phyloP scores from a whole-genome alignment of 1,140 invertebrate species.

The Zaprionus taronus region DNA sequence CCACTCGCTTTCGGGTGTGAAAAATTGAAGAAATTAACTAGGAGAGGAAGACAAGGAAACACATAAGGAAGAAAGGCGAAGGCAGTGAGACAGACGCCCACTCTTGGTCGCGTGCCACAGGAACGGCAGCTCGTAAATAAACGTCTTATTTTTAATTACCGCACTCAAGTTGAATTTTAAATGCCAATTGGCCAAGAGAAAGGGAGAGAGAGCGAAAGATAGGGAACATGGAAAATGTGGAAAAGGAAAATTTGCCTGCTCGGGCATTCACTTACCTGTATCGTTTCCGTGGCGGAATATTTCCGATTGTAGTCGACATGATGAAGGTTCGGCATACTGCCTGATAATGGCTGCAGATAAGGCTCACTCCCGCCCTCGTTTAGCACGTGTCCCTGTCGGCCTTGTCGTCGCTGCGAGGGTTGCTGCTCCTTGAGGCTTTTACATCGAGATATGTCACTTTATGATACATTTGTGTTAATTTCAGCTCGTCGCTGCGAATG shows the following conservation, averaged over 20 bases:
- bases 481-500: conserved; percentile 48
- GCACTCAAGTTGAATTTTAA: conserved; percentile 67
- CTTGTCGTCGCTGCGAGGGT: conserved; percentile 30
- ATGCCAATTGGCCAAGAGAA: conserved; percentile 25
- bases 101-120: conserved; percentile 65
- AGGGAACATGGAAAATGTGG: neutral
- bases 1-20: conserved; percentile 52
- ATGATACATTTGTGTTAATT: conserved; percentile 82
- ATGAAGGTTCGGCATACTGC: conserved; percentile 81
- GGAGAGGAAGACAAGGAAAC: conserved; percentile 7
- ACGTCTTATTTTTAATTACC: conserved; percentile 76
- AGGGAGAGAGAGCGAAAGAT: neutral
- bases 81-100: neutral
- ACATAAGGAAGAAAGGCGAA: neutral
- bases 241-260: conserved; percentile 2
- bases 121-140: conserved; percentile 65
- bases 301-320: conserved; percentile 84
- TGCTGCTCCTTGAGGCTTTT: conserved; percentile 36
- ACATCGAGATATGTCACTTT: conserved; percentile 73
- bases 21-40: conserved; percentile 51
- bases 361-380: conserved; percentile 26
- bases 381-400: conserved; percentile 69
- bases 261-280: conserved; percentile 75
- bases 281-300: conserved; percentile 84
- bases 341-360: conserved; percentile 67